Evolutionary conservation across 2,113 vertebrate genomes (phyloP).

Genomic region (Chascanopsetta lugubris): DNA sequence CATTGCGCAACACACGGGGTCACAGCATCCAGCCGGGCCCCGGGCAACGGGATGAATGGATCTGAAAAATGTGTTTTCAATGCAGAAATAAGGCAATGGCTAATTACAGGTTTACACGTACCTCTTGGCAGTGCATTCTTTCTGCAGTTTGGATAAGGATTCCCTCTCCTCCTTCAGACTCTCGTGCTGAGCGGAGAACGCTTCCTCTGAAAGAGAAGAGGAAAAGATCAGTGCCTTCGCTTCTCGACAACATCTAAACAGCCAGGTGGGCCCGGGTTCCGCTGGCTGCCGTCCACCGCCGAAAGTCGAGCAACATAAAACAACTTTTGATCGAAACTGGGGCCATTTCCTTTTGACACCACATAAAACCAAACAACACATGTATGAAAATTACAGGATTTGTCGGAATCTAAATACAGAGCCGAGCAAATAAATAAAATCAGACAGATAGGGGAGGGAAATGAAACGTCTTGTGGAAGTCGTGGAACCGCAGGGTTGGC

Average conservation of each 20-base stretch:
- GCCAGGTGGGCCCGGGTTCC: constrained; percentile 59
- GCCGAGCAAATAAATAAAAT: constrained; percentile 58
- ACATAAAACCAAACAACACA: constrained; percentile 67
- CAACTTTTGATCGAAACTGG: constrained; percentile 61
- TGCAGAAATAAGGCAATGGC: constrained; percentile 42
- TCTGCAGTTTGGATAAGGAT: constrained; percentile 86
- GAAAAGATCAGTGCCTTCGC: constrained; percentile 58
- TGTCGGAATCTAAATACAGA: constrained; percentile 63
- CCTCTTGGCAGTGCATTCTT: constrained; percentile 97
- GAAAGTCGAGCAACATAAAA: constrained; percentile 58
- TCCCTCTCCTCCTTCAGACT: constrained; percentile 88
- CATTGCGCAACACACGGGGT: constrained; percentile 12
- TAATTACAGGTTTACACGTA: constrained; percentile 74
- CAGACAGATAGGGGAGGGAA: constrained; percentile 41
- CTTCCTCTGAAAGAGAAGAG: constrained; percentile 82
- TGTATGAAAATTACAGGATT: constrained; percentile 67
- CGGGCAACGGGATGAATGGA: constrained; percentile 24
- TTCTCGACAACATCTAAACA: constrained; percentile 57
- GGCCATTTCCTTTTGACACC: constrained; percentile 70
- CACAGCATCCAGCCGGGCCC: constrained; percentile 3
- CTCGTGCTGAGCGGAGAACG: constrained; percentile 84
- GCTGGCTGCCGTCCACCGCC: constrained; percentile 45
- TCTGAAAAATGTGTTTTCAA: constrained; percentile 11
- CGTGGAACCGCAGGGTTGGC: constrained; percentile 20
- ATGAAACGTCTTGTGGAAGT: constrained; percentile 38